Conservation (phyloP, 2,797 vertebrate species). For the Tragelaphus oryx region DNA sequence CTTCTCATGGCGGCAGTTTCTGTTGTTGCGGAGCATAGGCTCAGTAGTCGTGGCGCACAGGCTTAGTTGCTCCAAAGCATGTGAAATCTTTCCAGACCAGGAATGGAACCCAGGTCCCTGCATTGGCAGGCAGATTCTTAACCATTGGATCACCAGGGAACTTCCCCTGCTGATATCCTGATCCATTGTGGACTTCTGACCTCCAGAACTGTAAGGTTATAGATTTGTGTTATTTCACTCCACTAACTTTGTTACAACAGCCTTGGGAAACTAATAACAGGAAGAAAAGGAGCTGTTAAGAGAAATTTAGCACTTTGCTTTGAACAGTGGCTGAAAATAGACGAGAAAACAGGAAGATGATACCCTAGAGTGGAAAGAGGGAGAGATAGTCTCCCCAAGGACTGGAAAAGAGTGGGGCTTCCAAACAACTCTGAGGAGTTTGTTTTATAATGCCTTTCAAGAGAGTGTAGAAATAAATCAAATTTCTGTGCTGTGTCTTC, state of each 20-base stretch:
- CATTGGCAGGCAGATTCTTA: not conserved
- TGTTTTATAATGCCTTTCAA: not conserved
- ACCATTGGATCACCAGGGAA: not conserved
- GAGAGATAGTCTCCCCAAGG: not conserved
- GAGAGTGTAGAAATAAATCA: not conserved
- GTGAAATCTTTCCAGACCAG: not conserved
- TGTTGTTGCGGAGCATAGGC: not conserved
- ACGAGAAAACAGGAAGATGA: not conserved
- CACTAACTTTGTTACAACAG: not conserved
- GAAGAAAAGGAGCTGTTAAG: not conserved
- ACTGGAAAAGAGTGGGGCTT: not conserved
- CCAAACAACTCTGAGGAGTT: not conserved
- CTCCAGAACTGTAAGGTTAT: not conserved
- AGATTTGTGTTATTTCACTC: not conserved
- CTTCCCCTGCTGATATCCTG: not conserved
- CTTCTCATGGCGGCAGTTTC: not conserved
- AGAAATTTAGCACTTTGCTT: not conserved
- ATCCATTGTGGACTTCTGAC: not conserved
- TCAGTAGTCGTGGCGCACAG: not conserved
- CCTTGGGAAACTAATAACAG: not conserved
- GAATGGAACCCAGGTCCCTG: not conserved
- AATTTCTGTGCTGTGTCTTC: not conserved
- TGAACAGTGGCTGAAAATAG: not conserved
- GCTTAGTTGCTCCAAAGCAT: not conserved
- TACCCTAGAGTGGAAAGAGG: not conserved